phyloP scores from a whole-genome alignment of 1,140 invertebrate genomes.

The Cydia pomonella region DNA sequence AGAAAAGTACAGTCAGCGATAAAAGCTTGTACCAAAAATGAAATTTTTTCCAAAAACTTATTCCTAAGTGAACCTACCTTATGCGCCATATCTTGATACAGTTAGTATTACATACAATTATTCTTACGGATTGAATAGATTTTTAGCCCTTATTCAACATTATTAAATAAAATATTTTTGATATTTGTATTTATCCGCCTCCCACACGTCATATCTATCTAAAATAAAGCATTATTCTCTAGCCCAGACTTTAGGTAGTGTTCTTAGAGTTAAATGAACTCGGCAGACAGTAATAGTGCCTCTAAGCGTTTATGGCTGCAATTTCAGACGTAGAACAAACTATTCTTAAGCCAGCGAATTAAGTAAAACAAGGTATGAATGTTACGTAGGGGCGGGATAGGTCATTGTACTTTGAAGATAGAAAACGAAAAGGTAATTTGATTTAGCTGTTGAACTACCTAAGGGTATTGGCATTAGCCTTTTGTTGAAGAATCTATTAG shows the following conservation, averaged over 20 bases:
- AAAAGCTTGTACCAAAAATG: too few species aligned
- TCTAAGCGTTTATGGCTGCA: slow-evolving; percentile 18
- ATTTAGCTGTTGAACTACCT: not conserved
- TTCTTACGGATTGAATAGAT: too few species aligned
- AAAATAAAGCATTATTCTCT: not conserved
- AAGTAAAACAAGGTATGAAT: slow-evolving; percentile 22
- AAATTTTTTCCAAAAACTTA: too few species aligned
- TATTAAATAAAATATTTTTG: too few species aligned
- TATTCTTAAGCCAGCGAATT: slow-evolving; percentile 23
- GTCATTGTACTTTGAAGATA: not conserved
- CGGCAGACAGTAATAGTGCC: slow-evolving; percentile 12
- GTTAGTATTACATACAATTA: too few species aligned
- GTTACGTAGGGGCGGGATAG: not conserved
- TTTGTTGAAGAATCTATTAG: too few species aligned
- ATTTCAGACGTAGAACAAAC: slow-evolving; percentile 1
- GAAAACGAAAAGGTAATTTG: not conserved
- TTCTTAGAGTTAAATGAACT: not conserved
- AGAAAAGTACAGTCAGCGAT: too few species aligned
- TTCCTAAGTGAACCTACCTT: too few species aligned
- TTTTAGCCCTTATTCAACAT: too few species aligned
- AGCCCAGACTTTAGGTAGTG: not conserved
- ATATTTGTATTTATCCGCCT: too few species aligned
- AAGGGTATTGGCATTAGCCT: not conserved
- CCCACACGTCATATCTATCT: not conserved
- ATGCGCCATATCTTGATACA: too few species aligned